These are phyloP conservation scores for Odontamblyopus rebecca DNA, from an alignment of 2,797 vertebrate species.

Conservation along the genomic window DNA sequence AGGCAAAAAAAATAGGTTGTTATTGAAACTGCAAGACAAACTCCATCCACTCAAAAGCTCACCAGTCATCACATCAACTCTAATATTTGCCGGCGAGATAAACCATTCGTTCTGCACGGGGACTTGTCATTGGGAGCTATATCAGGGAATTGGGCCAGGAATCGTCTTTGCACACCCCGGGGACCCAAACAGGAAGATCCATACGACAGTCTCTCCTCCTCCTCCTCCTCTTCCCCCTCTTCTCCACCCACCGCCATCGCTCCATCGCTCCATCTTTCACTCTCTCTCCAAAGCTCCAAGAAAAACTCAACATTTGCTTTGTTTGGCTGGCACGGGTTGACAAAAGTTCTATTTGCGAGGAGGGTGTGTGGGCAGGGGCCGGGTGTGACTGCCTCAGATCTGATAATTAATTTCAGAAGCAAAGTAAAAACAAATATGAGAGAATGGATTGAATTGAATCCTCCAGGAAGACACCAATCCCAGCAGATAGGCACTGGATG, in stretches of 20 bases:
- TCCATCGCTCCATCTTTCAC: background rate
- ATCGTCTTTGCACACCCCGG: constrained; percentile 46
- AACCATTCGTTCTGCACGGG: constrained; percentile 25
- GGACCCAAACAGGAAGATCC: constrained; percentile 47
- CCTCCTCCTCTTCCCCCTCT: constrained; percentile 13
- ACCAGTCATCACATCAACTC: background rate
- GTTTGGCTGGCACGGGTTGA: constrained; percentile 53
- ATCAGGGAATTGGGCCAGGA: constrained; percentile 68
- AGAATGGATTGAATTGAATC: constrained; percentile 28
- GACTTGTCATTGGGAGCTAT: constrained; percentile 59
- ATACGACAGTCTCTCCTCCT: constrained; percentile 17
- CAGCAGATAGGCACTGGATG: background rate
- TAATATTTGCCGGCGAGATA: constrained; percentile 13
- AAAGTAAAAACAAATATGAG: constrained; percentile 62
- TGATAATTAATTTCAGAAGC: constrained; percentile 66
- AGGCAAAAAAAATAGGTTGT: background rate
- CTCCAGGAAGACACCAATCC: constrained; percentile 9
- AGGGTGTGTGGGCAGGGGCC: constrained; percentile 20
- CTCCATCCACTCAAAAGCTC: background rate
- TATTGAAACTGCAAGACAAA: background rate
- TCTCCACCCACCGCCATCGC: constrained; percentile 11
- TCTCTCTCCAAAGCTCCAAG: constrained; percentile 14
- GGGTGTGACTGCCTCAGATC: constrained; percentile 50
- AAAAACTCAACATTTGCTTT: constrained; percentile 35
- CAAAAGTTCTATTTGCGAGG: constrained; percentile 55